phyloP scores from a whole-genome alignment of 1,140 invertebrate species.

The Neomicropteryx cornuta region DNA sequence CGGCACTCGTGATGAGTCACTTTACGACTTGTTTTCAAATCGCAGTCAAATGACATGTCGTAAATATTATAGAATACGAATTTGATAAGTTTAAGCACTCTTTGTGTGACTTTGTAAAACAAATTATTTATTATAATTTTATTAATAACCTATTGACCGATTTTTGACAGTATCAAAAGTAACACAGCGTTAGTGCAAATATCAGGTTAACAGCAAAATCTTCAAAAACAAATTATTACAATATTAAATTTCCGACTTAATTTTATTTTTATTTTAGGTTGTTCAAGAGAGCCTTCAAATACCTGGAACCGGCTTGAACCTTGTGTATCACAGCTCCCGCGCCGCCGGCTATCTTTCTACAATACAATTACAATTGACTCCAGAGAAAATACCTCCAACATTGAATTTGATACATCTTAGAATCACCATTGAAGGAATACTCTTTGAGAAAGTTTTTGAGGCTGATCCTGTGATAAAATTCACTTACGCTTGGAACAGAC shows the following conservation, averaged over 20 bases:
- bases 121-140: no score
- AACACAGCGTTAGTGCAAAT: no score
- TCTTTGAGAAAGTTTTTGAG: constrained; percentile 89
- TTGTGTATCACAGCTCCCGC: constrained; percentile 91
- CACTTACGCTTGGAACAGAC: constrained; percentile 91
- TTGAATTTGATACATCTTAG: constrained; percentile 78
- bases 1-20: no score
- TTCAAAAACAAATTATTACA: neutral
- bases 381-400: constrained; percentile 67
- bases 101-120: no score
- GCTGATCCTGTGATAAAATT: constrained; percentile 93
- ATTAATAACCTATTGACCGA: no score
- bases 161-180: no score
- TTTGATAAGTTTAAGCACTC: no score
- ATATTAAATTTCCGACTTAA: no score
- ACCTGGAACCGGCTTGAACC: constrained; percentile 82
- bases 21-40: no score
- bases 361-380: constrained; percentile 87
- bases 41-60: no score
- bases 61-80: no score
- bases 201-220: no score
- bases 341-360: constrained; percentile 88
- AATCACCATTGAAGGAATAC: constrained; percentile 88
- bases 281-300: constrained; percentile 90
- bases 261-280: constrained; percentile 49